Conservation (phyloP, 2,797 vertebrate species). For the Poecile montanus region DNA sequence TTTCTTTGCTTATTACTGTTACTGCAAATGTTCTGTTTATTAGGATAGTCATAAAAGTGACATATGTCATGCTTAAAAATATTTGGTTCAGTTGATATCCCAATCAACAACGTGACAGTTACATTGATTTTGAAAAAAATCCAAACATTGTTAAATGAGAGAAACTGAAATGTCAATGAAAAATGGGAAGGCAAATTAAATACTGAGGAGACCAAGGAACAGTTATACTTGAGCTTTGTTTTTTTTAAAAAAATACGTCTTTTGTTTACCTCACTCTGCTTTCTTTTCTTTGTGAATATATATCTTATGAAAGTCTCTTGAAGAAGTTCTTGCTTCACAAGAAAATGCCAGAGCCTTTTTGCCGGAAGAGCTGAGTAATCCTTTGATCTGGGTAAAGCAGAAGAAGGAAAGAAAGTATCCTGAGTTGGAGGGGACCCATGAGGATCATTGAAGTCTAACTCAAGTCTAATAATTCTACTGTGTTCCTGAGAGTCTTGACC, state of each 20-base stretch:
- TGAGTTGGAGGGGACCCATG: not conserved
- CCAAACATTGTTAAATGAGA: not conserved
- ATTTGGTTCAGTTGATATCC: not conserved
- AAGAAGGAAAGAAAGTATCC: not conserved
- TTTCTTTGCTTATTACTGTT: not conserved
- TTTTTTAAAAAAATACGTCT: not conserved
- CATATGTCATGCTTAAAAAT: not conserved
- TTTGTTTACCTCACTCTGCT: conserved; percentile 93
- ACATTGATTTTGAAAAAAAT: not conserved
- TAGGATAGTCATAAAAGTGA: not conserved
- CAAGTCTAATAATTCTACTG: not conserved
- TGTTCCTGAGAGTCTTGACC: not conserved
- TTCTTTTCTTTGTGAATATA: conserved; percentile 98
- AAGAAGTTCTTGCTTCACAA: conserved; percentile 96
- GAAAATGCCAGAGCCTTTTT: conserved; percentile 94
- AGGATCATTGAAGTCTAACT: not conserved
- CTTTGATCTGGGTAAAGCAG: conserved; percentile 82
- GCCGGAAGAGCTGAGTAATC: conserved; percentile 92
- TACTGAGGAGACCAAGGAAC: not conserved
- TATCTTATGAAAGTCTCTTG: conserved; percentile 96
- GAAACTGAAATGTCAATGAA: not conserved
- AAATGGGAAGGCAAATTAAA: conserved; percentile 10
- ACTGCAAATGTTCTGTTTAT: not conserved
- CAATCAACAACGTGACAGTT: not conserved
- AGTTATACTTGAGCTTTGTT: not conserved